Base-by-base conservation (phyloP, 2,888 invertebrate genomes). In the Folsomia candida region DNA sequence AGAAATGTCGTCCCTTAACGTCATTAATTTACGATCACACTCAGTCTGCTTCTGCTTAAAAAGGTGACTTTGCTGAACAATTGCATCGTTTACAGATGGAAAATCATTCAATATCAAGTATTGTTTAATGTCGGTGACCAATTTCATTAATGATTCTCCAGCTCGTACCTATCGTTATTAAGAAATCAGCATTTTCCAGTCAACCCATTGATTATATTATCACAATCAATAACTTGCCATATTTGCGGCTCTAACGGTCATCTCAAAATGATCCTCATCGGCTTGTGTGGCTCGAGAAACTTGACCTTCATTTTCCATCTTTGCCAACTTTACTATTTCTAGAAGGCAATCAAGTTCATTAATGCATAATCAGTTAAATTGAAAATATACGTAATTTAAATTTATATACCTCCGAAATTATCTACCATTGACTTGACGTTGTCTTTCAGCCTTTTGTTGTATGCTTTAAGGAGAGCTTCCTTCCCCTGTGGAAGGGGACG, bases 31-130 rank as follows among this genome's bases (percentile, higher is more conserved):
- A 81, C 92, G 92, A 84, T 97, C 97, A 83, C 94, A 93, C 82
- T 95, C 95, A 61, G 90, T 89, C 85, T 96, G 95, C 81, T 93
- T 93, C 0, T 91, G 91, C 69, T 94, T 89, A 82, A 93, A 95
- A 14, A 94, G 84, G 82, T 93, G 92, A 0, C 93, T 93, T 82
- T 95, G 96, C 79, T 92, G 91, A n/a, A 92, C 90, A 76, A 98
- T 97, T 0, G 97, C 94, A 82, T 97, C 96, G 83, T 98, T 98
- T 0, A 98, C 94, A 1, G 97, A 96, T 59, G 96, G 96, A 82
- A 99, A 99, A 84, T 99, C 98, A 83, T 98, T 98, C 24, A 99
- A 86, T 81, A 98, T 97, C 59, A 98, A 86, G 83, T 97, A 99
- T 82, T 99, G 97, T 82, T 98, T 98, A 75, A 99, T 93, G 83